Percentiles rank a stretch among this genome's conserved stretches.
Evolutionary conservation across 2,113 vertebrate species (phyloP).

Genomic region (Pluvianellus socialis): DNA sequence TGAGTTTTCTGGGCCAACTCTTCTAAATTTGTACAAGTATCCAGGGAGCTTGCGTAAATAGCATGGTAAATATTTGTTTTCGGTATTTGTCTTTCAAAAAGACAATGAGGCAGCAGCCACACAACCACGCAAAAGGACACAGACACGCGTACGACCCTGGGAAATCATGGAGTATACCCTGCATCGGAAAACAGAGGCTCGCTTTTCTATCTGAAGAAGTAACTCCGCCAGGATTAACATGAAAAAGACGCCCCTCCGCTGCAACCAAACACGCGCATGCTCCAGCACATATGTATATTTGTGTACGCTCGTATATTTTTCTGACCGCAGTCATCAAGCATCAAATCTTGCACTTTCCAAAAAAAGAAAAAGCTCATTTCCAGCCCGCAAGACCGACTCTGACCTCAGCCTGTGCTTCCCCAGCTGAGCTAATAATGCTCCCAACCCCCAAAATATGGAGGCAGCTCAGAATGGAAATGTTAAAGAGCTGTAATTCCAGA

Average conservation of each 20-base stretch:
- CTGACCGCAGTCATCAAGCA: background rate
- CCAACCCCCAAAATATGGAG: constrained; percentile 64
- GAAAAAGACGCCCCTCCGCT: background rate
- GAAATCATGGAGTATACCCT: accelerated
- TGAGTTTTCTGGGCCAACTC: constrained; percentile 20
- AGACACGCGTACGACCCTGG: background rate
- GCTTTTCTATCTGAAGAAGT: background rate
- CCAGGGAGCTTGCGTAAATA: constrained; percentile 49
- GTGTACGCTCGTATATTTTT: background rate
- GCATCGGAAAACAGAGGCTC: accelerated
- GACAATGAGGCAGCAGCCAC: constrained; percentile 11
- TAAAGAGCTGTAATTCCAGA: constrained; percentile 63
- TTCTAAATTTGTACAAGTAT: constrained; percentile 51
- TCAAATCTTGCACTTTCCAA: constrained; percentile 26
- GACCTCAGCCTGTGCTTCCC: constrained; percentile 59
- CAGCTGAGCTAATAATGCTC: constrained; percentile 53
- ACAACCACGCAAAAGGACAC: background rate
- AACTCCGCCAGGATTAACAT: background rate
- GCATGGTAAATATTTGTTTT: constrained; percentile 53
- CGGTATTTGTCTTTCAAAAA: background rate
- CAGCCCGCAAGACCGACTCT: constrained; percentile 3
- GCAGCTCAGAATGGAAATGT: constrained; percentile 66
- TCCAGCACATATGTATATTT: background rate
- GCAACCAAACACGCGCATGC: background rate
- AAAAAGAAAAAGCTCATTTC: constrained; percentile 46